phyloP scores from a whole-genome alignment of 2,888 invertebrate species.

The Psylliodes chrysocephalus region DNA sequence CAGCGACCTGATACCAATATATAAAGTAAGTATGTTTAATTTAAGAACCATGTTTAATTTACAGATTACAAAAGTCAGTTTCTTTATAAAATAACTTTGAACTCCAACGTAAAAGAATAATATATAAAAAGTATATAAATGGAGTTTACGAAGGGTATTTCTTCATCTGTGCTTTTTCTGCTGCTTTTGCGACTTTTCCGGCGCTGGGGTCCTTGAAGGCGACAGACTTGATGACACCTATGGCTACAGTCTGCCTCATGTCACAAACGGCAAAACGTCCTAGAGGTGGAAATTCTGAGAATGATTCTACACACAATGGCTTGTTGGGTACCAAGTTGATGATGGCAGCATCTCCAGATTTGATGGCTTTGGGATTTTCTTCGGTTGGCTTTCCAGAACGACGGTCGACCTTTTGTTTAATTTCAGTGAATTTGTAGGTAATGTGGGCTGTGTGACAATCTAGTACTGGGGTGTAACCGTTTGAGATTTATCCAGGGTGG shows the following conservation, averaged over 20 bases:
- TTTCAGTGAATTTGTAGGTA: constrained; percentile 99
- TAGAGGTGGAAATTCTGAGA: constrained; percentile 98
- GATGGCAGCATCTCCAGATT: constrained; percentile 97
- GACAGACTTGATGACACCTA: constrained; percentile 99
- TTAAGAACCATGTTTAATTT: constrained; percentile 29
- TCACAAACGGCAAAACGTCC: constrained; percentile 99
- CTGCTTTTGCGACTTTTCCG: constrained; percentile 99
- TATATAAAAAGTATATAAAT: no score
- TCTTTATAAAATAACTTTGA: constrained; percentile 46
- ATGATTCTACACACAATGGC: no score
- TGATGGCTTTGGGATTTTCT: constrained; percentile 96
- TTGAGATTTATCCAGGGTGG: constrained; percentile 99
- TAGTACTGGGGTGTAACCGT: constrained; percentile 98
- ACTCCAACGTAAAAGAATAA: constrained; percentile 49
- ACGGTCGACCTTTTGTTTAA: constrained; percentile 96
- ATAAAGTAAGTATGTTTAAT: no score
- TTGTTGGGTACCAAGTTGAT: constrained; percentile 92
- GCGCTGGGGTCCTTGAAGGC: no score
- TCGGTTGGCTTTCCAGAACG: constrained; percentile 99
- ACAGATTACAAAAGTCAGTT: constrained; percentile 40
- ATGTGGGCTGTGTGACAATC: constrained; percentile 99
- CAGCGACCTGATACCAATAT: no score
- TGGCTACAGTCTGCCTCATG: constrained; percentile 99
- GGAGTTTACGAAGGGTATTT: constrained; percentile 74
- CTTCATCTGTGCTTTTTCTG: constrained; percentile 97